Conservation (phyloP, 92 coral and sea anemone species). For the Phymanthus crucifer region DNA sequence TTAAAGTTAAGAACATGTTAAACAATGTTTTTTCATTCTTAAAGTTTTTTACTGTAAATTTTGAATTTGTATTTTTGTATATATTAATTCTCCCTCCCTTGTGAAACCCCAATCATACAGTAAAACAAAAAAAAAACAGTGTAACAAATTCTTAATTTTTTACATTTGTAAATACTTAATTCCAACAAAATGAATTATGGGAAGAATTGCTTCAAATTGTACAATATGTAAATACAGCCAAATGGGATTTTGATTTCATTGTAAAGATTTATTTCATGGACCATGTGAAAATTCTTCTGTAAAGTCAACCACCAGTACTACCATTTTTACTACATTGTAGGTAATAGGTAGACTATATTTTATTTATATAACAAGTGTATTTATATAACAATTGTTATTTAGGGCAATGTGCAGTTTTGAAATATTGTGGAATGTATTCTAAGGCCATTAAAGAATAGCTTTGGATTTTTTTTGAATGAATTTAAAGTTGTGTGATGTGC, state of each 20-base stretch:
- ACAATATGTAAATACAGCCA: not conserved
- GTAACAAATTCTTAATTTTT: not conserved
- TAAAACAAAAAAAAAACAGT: not conserved
- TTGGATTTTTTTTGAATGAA: not conserved
- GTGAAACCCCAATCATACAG: not conserved
- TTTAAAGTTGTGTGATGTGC: no score
- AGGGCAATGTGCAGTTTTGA: conserved; percentile 1
- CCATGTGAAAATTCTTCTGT: not conserved
- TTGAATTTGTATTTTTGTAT: not conserved
- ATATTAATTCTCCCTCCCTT: not conserved
- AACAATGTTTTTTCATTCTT: not conserved
- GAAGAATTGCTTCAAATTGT: no score
- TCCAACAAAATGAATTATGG: no score
- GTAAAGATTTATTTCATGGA: not conserved
- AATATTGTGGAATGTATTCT: not conserved
- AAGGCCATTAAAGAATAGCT: not conserved
- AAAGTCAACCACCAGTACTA: not conserved
- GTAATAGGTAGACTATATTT: not conserved
- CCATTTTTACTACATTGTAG: not conserved
- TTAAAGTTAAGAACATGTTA: not conserved
- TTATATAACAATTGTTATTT: not conserved
- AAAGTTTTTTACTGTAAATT: not conserved
- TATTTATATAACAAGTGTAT: not conserved
- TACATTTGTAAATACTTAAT: not conserved
- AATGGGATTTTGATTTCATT: not conserved